Conservation (phyloP, 2,888 invertebrate species). For the Apotomis capreana region DNA sequence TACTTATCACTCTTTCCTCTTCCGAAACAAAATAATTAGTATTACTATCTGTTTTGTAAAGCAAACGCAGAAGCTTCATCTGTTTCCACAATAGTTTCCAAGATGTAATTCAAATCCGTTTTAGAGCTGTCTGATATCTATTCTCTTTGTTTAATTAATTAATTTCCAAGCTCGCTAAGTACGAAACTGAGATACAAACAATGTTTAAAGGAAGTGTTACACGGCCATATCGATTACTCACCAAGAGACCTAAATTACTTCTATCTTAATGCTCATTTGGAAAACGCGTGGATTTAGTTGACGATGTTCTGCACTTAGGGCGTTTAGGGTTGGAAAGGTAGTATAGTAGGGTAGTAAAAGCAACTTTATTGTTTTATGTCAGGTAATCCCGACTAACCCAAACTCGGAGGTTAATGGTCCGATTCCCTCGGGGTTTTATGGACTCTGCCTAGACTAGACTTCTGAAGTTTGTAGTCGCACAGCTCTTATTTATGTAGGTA, state of each 20-base stretch:
- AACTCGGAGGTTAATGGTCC: constrained; percentile 33
- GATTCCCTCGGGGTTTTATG: constrained; percentile 19
- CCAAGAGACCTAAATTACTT: constrained; percentile 24
- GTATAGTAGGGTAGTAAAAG: constrained; percentile 13
- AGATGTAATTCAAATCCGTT: neutral
- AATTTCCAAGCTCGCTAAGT: neutral
- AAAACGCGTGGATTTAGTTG: neutral
- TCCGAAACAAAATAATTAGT: too few species aligned
- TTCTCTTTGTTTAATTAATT: constrained; percentile 20
- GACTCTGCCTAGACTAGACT: constrained; percentile 27
- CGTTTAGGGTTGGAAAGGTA: neutral
- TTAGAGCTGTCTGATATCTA: neutral
- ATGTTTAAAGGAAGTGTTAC: constrained; percentile 28
- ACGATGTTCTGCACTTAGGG: neutral
- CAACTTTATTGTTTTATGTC: constrained; percentile 35
- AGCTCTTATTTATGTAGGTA: constrained; percentile 3
- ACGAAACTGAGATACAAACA: neutral
- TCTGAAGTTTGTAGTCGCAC: constrained; percentile 7
- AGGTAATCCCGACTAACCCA: constrained; percentile 34
- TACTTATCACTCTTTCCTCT: too few species aligned
- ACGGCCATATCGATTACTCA: constrained; percentile 24
- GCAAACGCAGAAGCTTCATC: neutral
- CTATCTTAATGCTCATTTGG: constrained; percentile 4
- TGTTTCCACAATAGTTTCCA: neutral
- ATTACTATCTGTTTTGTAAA: neutral